A percentile compares a stretch with the other conserved stretches of the same genome.
These are phyloP conservation scores for Pseudomyrmex dendroicus DNA, from an alignment of 1,140 invertebrate species.

Conservation along the genomic window DNA sequence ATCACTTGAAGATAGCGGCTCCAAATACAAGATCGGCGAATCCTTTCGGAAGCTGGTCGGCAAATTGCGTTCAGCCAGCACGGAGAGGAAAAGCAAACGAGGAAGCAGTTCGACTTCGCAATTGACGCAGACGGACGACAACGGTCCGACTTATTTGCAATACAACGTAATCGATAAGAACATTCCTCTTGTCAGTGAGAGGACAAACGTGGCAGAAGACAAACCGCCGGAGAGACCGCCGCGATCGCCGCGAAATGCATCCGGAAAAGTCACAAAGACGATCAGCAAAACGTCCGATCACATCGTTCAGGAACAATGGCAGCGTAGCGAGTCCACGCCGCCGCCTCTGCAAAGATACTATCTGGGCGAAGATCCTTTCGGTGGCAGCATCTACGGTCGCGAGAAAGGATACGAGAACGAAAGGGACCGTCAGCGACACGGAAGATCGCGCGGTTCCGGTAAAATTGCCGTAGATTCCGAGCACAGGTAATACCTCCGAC, in stretches of 20 bases:
- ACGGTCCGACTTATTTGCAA: slow-evolving; percentile 86
- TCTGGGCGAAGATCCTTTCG: slow-evolving; percentile 93
- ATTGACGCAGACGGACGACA: slow-evolving; percentile 85
- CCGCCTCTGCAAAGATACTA: slow-evolving; percentile 91
- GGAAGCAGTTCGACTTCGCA: slow-evolving; percentile 75
- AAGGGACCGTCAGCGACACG: slow-evolving; percentile 79
- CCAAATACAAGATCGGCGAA: slow-evolving; percentile 83
- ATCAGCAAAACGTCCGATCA: slow-evolving; percentile 33
- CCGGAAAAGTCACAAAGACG: slow-evolving; percentile 14
- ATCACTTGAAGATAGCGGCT: slow-evolving; percentile 79
- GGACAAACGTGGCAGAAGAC: slow-evolving; percentile 52
- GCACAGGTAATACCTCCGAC: slow-evolving; percentile 76
- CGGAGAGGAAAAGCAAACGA: slow-evolving; percentile 88
- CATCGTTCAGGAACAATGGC: slow-evolving; percentile 65
- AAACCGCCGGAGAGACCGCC: slow-evolving; percentile 78
- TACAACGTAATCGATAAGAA: slow-evolving; percentile 88
- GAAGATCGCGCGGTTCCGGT: slow-evolving; percentile 77
- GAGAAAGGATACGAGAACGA: slow-evolving; percentile 91
- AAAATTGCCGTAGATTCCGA: slow-evolving; percentile 72
- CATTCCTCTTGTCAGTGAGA: slow-evolving; percentile 77
- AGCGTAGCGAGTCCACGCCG: slow-evolving; percentile 80
- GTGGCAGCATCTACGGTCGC: slow-evolving; percentile 91
- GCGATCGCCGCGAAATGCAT: slow-evolving; percentile 76
- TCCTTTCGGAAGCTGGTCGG: slow-evolving; percentile 92
- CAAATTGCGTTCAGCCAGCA: slow-evolving; percentile 90